Evolutionary conservation across 2,888 invertebrate species (phyloP).

Genomic region (Limnephilus lunatus): DNA sequence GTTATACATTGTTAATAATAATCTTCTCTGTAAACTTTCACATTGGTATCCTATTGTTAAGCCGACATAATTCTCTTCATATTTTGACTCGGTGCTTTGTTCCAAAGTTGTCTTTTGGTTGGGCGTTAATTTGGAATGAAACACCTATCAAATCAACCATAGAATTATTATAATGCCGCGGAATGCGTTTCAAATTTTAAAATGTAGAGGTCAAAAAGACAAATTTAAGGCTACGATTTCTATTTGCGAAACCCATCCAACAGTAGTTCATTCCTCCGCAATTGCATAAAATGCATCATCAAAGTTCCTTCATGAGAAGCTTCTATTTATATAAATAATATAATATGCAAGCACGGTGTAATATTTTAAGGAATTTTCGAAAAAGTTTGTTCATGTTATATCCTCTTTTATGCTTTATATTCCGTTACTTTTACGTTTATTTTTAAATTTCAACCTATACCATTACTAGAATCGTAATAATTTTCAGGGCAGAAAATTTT

Average conservation of each 20-base stretch:
- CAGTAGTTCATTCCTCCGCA: not conserved
- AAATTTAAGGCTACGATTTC: not conserved
- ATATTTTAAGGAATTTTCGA: no score
- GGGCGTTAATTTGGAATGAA: not conserved
- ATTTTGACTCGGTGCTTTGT: not conserved
- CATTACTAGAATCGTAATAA: no score
- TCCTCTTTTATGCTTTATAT: no score
- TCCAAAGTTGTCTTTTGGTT: not conserved
- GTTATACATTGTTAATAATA: not conserved
- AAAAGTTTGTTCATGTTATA: no score
- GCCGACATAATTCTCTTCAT: not conserved
- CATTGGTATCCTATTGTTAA: slow-evolving; percentile 5
- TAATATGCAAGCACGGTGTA: not conserved
- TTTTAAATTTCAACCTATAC: no score
- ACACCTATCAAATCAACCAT: not conserved
- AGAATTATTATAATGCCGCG: not conserved
- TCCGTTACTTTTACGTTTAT: not conserved
- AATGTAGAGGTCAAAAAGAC: not conserved
- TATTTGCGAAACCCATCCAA: not conserved
- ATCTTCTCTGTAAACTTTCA: slow-evolving; percentile 23
- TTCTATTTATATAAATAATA: not conserved
- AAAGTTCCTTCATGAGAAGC: not conserved
- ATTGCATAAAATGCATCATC: no score
- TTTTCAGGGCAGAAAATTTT: no score
- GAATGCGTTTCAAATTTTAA: not conserved